phyloP scores from a whole-genome alignment of 2,888 invertebrate genomes.

The Leptopterna dolabrata region DNA sequence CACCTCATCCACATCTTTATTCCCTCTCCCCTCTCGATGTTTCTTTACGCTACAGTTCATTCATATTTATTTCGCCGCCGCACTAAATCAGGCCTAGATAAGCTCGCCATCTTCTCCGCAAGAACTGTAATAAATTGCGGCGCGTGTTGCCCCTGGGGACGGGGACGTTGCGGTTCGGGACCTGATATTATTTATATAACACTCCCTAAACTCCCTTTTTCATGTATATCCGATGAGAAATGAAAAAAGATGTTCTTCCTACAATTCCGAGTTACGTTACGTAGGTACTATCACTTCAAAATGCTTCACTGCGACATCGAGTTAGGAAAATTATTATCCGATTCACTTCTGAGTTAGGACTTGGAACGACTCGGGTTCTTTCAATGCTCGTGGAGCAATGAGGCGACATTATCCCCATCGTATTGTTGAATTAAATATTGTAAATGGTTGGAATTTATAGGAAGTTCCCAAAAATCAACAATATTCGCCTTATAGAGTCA shows the following conservation, averaged over 20 bases:
- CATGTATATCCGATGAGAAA: background rate
- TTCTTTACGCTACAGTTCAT: slow-evolving; percentile 41
- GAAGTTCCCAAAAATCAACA: no score
- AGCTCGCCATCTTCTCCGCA: slow-evolving; percentile 23
- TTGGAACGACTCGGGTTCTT: no score
- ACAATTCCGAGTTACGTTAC: no score
- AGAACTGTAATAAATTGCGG: slow-evolving; percentile 33
- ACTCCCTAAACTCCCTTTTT: background rate
- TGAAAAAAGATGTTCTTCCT: background rate
- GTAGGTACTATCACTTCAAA: no score
- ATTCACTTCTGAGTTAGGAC: no score
- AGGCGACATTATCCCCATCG: no score
- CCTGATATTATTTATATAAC: slow-evolving; percentile 27
- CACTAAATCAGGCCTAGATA: slow-evolving; percentile 52
- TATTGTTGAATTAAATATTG: no score
- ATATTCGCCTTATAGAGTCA: no score
- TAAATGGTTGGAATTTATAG: no score
- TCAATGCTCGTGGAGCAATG: no score
- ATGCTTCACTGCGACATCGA: no score
- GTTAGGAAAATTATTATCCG: no score
- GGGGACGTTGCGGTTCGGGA: background rate
- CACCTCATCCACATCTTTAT: slow-evolving; percentile 8
- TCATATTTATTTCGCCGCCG: slow-evolving; percentile 47
- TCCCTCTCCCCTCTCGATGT: background rate
- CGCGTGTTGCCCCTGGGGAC: background rate